Evolutionary conservation across 2,888 invertebrate species (phyloP), one percentile per base, ranked within the genome.

Genomic region (Zygaena filipendulae): DNA sequence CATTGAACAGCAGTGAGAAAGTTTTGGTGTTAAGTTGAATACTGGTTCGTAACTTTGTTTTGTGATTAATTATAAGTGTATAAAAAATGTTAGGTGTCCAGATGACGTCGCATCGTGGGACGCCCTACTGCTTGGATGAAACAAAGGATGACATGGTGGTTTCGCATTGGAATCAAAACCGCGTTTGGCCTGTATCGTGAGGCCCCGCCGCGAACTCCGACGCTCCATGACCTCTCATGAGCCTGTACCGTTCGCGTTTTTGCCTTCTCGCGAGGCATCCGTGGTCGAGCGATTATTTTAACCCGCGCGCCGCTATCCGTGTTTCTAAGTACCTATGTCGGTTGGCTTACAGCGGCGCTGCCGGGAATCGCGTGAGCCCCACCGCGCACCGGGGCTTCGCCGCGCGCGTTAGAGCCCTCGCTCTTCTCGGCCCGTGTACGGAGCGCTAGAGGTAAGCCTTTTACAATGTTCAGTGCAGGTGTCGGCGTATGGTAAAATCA

Each of bases 31-130:
- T 59, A 27, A 55, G 52, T 45, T 61, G 58, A n/a, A 48, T 59
- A 49, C 77, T 77, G 77, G 77, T 77, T 69, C 77, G 77, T 77
- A 77, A 77, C 77, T 64, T 75, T 74, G 69, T 70, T 60, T 77
- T 77, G 75, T 75, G 75, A 62, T 72, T 62, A 60, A 54, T 62
- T 75, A 69, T n/a, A 71, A 66, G 72, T 75, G 77, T 59, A 74
- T 67, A 64, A 62, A 68, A 58, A 62, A 66, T 68, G 53, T 59
- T 63, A 64, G 63, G 60, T 68, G 62, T 69, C 49, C 67, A 67
- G 63, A 59, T 49, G 42, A 40, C 50, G 32, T 29, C 47, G 38
- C 45, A 38, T 40, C 47, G 45, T 42, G 40, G 40, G 33, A 43
- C 35, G 38, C 38, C 34, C 30, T 12, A 7, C 13, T 19, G 32